Percentiles rank a stretch among this genome's conserved stretches.
Conservation (phyloP, 2,888 invertebrate species). For the Nomada fucata region DNA sequence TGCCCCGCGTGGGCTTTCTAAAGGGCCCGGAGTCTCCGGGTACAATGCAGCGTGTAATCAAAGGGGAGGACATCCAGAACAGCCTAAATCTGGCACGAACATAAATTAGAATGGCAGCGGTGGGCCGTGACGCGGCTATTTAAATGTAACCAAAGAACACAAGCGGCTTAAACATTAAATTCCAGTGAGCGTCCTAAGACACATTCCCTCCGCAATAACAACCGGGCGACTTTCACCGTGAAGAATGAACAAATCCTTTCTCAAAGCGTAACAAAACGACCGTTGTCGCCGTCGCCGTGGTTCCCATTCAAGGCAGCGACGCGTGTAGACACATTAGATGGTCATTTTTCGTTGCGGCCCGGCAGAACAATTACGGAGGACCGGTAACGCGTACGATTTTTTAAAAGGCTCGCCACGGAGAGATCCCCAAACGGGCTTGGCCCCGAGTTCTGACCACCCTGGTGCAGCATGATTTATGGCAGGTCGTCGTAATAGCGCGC, state of each 20-base stretch:
- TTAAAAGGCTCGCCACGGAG: conserved; percentile 45
- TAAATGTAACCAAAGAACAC: neutral
- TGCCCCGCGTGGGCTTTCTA: neutral
- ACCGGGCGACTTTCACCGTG: neutral
- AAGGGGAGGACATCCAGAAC: neutral
- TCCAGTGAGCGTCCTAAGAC: neutral
- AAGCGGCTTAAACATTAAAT: neutral
- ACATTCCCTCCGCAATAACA: neutral
- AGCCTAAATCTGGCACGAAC: too few species aligned
- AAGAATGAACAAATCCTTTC: conserved; percentile 6
- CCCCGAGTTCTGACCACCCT: conserved; percentile 78
- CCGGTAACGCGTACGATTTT: conserved; percentile 38
- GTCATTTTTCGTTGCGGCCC: conserved; percentile 44
- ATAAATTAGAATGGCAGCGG: too few species aligned
- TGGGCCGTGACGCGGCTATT: neutral
- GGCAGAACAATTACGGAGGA: conserved; percentile 43
- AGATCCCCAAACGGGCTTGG: conserved; percentile 44
- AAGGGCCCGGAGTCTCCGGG: neutral
- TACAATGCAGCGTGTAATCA: neutral
- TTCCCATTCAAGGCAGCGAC: conserved; percentile 31
- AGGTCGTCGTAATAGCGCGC: conserved; percentile 73
- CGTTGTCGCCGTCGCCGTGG: neutral
- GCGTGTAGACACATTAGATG: conserved; percentile 57
- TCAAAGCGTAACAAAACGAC: conserved; percentile 13
- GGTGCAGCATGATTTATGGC: conserved; percentile 78